Percentiles rank a stretch among this genome's conserved stretches.
Evolutionary conservation across 1,140 invertebrate genomes (phyloP).

Genomic region (Bombyx mori): DNA sequence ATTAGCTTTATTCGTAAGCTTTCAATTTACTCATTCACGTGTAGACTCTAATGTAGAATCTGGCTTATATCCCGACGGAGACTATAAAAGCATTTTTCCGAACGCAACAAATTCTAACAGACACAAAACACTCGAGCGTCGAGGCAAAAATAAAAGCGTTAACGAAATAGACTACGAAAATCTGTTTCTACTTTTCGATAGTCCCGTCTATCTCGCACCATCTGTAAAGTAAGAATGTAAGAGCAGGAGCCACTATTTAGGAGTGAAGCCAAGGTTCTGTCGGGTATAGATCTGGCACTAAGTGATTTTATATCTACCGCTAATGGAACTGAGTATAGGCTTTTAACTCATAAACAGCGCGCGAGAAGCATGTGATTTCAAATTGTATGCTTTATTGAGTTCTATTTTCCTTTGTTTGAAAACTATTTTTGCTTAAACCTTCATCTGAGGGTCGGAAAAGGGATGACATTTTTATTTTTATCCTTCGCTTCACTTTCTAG

Average conservation of each 20-base stretch:
- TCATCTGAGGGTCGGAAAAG: background rate
- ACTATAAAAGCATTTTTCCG: too few relatives aligned
- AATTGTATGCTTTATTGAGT: background rate
- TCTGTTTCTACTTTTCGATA: too few relatives aligned
- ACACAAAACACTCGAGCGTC: constrained; percentile 1
- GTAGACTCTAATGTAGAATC: too few relatives aligned
- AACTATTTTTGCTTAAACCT: background rate
- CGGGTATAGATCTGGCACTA: constrained; percentile 5
- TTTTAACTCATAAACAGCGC: constrained; percentile 16
- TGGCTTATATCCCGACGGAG: too few relatives aligned
- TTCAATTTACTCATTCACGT: too few relatives aligned
- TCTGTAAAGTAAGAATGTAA: background rate
- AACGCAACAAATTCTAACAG: background rate
- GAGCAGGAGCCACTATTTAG: background rate
- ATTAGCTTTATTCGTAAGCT: too few relatives aligned
- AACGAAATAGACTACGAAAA: background rate
- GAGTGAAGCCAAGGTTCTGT: background rate
- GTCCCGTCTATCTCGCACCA: too few relatives aligned
- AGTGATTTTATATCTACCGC: constrained; percentile 15
- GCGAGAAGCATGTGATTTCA: background rate
- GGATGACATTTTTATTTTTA: background rate
- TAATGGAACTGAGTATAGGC: constrained; percentile 18
- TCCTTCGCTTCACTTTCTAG: too few relatives aligned
- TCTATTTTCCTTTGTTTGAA: background rate
- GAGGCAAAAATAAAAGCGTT: constrained; percentile 1